phyloP scores from a whole-genome alignment of 2,797 vertebrate genomes.

The Mus spretus region DNA sequence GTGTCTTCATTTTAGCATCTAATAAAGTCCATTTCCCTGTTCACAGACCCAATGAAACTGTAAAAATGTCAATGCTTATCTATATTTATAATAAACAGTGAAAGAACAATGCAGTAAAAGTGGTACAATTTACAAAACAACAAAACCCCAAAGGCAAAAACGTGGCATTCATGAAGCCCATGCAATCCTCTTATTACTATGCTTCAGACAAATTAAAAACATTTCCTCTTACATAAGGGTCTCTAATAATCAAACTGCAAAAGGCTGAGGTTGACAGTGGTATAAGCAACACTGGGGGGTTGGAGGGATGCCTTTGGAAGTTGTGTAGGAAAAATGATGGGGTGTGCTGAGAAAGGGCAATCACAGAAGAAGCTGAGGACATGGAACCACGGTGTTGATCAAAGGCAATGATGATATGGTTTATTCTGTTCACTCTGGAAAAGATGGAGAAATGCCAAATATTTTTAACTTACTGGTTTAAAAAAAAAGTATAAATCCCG shows the following conservation, averaged over 20 bases:
- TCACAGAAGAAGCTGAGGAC: not conserved
- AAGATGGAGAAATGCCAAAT: not conserved
- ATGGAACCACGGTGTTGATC: not conserved
- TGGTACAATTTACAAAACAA: not conserved
- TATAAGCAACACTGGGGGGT: not conserved
- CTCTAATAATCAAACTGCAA: not conserved
- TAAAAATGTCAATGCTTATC: not conserved
- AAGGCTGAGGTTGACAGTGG: not conserved
- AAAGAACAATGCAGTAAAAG: not conserved
- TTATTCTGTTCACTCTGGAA: not conserved
- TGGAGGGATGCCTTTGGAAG: not conserved
- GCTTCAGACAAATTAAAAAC: not conserved
- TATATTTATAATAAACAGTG: not conserved
- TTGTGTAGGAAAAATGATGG: rapidly evolving
- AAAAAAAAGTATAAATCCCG: not conserved
- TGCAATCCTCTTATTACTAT: not conserved
- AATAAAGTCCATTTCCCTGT: not conserved
- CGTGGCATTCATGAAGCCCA: not conserved
- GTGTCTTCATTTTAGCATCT: not conserved
- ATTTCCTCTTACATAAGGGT: not conserved
- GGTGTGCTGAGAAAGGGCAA: not conserved
- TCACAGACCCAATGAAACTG: not conserved
- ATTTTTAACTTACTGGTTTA: not conserved
- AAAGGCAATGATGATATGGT: not conserved
- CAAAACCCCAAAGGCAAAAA: not conserved